These are phyloP conservation scores for Eretmochelys imbricata DNA, from an alignment of 2,113 vertebrate genomes.

Conservation along the genomic window DNA sequence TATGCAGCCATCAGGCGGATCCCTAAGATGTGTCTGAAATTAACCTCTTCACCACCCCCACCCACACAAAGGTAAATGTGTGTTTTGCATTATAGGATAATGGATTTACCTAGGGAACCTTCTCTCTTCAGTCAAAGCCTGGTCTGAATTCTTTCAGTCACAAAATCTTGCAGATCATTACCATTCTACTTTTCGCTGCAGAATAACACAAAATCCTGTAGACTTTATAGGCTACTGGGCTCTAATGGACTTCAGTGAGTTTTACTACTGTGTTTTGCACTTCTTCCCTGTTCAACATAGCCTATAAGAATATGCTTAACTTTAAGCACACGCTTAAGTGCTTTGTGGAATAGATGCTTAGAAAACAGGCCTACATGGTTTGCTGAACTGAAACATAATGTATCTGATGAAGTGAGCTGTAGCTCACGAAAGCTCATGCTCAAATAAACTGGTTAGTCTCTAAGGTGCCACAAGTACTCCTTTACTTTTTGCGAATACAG, in stretches of 20 bases:
- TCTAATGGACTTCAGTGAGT: background rate
- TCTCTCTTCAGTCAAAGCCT: background rate
- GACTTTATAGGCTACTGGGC: constrained; percentile 23
- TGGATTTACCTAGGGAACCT: background rate
- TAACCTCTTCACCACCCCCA: background rate
- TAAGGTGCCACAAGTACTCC: too few relatives aligned
- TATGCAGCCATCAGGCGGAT: background rate
- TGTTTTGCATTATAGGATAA: background rate
- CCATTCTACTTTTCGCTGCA: constrained; percentile 3
- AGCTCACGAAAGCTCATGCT: too few relatives aligned
- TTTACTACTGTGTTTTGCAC: constrained; percentile 42
- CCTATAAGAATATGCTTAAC: constrained; percentile 34
- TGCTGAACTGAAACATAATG: constrained; percentile 60
- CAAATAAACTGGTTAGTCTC: too few relatives aligned
- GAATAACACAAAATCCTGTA: constrained; percentile 12
- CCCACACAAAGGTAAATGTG: background rate
- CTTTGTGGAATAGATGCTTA: constrained; percentile 56
- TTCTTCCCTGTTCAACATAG: constrained; percentile 40
- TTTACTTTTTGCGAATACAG: too few relatives aligned
- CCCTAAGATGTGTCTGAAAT: constrained; percentile 32
- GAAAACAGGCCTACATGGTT: constrained; percentile 63
- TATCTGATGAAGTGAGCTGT: too few relatives aligned
- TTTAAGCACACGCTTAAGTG: constrained; percentile 39
- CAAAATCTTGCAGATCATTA: constrained; percentile 6
- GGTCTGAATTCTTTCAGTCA: constrained; percentile 35